Percentiles rank a stretch among this genome's conserved stretches.
phyloP scores from a whole-genome alignment of 2,888 invertebrate species.

The Cryptocephalus moraei region DNA sequence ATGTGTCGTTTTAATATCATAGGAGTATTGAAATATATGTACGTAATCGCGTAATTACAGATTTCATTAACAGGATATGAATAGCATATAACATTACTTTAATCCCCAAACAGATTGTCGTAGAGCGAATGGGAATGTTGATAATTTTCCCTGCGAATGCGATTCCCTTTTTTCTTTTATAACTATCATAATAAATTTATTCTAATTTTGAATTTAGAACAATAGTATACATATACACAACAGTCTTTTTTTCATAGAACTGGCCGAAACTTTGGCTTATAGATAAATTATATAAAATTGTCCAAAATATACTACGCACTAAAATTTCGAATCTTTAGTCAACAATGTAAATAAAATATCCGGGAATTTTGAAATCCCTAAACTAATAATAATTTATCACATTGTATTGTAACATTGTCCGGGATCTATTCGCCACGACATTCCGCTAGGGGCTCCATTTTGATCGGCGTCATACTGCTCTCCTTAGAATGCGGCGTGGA shows the following conservation, averaged over 20 bases:
- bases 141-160: constrained; percentile 26
- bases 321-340: constrained; percentile 28
- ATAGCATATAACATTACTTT: constrained; percentile 7
- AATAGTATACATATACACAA: constrained; percentile 53
- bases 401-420: constrained; percentile 38
- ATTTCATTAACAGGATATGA: constrained; percentile 7
- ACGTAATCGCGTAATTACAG: too few species aligned
- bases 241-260: constrained; percentile 50
- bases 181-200: constrained; percentile 30
- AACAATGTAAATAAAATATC: constrained; percentile 17
- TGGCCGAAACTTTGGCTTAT: constrained; percentile 52
- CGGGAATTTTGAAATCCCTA: constrained; percentile 12
- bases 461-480: constrained; percentile 52
- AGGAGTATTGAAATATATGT: too few species aligned
- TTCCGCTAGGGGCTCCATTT: constrained; percentile 60
- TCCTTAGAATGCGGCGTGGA: constrained; percentile 38
- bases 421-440: constrained; percentile 50
- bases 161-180: constrained; percentile 15
- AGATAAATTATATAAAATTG: constrained; percentile 35
- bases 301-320: constrained; percentile 34
- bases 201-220: constrained; percentile 39
- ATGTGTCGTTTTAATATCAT: too few species aligned
- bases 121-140: constrained; percentile 31
- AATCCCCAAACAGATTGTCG: constrained; percentile 30
- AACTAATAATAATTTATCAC: constrained; percentile 37